Conservation (phyloP, 2,797 vertebrate species). For the Tokudaia tokunoshimensis region DNA sequence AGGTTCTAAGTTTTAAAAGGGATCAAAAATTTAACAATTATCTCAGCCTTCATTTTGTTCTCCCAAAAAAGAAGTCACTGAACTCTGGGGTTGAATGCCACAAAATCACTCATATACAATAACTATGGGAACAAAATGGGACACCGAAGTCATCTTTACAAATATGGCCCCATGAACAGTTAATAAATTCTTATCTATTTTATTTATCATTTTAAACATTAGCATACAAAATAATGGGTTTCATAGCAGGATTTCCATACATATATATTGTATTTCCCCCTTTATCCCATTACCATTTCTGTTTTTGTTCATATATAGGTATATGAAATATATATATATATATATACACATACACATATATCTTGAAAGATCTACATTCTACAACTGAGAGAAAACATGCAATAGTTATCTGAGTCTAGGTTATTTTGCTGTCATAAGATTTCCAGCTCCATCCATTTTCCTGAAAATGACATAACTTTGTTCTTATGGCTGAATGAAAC, state of each 20-base stretch:
- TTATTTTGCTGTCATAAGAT: not conserved
- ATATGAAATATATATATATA: not conserved
- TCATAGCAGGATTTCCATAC: not conserved
- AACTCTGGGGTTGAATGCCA: not conserved
- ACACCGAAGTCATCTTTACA: not conserved
- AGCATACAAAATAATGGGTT: not conserved
- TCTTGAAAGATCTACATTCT: not conserved
- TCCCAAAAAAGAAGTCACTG: not conserved
- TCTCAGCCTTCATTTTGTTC: constrained; percentile 32
- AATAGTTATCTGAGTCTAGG: not conserved
- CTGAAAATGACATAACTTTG: not conserved
- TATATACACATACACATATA: not conserved
- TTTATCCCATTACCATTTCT: not conserved
- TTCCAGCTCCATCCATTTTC: not conserved
- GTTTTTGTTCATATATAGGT: not conserved
- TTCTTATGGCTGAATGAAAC: not conserved
- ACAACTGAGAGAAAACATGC: not conserved
- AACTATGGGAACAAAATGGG: not conserved
- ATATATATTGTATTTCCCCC: not conserved
- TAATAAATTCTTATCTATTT: not conserved
- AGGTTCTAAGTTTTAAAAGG: not conserved
- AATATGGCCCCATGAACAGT: not conserved
- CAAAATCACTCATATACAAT: not conserved
- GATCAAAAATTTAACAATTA: constrained; percentile 26
- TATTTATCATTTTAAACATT: not conserved